A percentile compares a stretch with the other conserved stretches of the same genome.
Evolutionary conservation across 2,888 invertebrate species (phyloP).

Genomic region (Furcula furcula): DNA sequence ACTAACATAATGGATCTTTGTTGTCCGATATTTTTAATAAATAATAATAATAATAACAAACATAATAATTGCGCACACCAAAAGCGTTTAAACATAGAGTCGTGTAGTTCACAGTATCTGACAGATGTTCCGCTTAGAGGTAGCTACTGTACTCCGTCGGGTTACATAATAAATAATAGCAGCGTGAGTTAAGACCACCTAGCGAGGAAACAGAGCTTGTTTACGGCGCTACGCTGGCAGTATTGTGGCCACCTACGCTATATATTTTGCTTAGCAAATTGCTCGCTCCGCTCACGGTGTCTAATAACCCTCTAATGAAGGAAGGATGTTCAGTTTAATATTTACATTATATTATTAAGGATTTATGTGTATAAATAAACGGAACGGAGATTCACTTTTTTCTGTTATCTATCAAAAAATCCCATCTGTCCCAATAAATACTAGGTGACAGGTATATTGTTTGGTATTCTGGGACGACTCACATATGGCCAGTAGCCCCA

Average conservation of each 20-base stretch:
- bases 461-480: too few relatives aligned
- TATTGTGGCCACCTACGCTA: conserved; percentile 75
- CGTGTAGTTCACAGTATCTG: conserved; percentile 27
- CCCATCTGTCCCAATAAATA: too few relatives aligned
- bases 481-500: too few relatives aligned
- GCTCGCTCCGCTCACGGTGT: conserved; percentile 68
- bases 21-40: too few relatives aligned
- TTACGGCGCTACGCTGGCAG: conserved; percentile 66
- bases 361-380: conserved; percentile 20
- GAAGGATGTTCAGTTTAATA: conserved; percentile 38
- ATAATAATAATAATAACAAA: neutral
- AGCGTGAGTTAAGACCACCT: conserved; percentile 77
- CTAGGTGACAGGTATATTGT: too few relatives aligned
- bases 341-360: conserved; percentile 28
- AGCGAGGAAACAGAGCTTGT: conserved; percentile 72
- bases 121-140: conserved; percentile 54
- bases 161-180: conserved; percentile 76
- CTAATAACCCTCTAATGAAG: conserved; percentile 80
- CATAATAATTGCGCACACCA: conserved; percentile 9
- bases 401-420: too few relatives aligned
- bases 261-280: conserved; percentile 80
- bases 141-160: conserved; percentile 58
- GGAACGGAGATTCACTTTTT: too few relatives aligned
- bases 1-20: too few relatives aligned
- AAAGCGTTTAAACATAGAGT: conserved; percentile 25